Conservation (phyloP, 2,888 invertebrate species). For the Polymixis lichenea region DNA sequence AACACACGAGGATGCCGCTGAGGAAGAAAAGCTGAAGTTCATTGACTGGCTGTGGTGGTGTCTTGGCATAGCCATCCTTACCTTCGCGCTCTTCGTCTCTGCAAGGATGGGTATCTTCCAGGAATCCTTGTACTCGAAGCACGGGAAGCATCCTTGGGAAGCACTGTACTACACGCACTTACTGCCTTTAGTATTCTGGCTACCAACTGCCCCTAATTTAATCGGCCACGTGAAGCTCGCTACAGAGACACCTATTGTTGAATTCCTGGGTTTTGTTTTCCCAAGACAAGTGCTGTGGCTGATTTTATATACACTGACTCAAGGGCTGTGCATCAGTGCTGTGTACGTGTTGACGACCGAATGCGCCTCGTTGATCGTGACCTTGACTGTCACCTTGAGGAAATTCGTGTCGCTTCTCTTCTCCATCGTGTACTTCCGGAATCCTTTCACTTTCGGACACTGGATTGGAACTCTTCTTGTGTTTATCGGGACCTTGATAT, state of each 20-base stretch:
- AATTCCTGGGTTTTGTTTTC: constrained; percentile 89
- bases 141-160: constrained; percentile 98
- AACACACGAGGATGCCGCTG: constrained; percentile 82
- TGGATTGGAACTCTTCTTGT: constrained; percentile 97
- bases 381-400: constrained; percentile 97
- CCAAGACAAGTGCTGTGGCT: constrained; percentile 95
- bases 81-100: constrained; percentile 97
- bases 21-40: constrained; percentile 83
- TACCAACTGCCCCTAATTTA: constrained; percentile 94
- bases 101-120: constrained; percentile 99
- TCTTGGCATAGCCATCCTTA: constrained; percentile 94
- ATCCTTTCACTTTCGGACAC: constrained; percentile 97
- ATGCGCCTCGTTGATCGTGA: constrained; percentile 98
- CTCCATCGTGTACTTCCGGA: constrained; percentile 98
- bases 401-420: constrained; percentile 99
- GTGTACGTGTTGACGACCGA: constrained; percentile 98
- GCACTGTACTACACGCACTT: constrained; percentile 97
- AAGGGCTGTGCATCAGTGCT: constrained; percentile 98
- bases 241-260: constrained; percentile 91
- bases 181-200: constrained; percentile 97
- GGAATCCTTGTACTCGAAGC: constrained; percentile 94
- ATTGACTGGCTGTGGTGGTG: constrained; percentile 91
- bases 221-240: constrained; percentile 94
- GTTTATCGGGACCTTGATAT: constrained; percentile 97
- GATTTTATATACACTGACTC: constrained; percentile 95